These are phyloP conservation scores for Anthoscopus minutus DNA, from an alignment of 2,113 vertebrate species.

Conservation along the genomic window DNA sequence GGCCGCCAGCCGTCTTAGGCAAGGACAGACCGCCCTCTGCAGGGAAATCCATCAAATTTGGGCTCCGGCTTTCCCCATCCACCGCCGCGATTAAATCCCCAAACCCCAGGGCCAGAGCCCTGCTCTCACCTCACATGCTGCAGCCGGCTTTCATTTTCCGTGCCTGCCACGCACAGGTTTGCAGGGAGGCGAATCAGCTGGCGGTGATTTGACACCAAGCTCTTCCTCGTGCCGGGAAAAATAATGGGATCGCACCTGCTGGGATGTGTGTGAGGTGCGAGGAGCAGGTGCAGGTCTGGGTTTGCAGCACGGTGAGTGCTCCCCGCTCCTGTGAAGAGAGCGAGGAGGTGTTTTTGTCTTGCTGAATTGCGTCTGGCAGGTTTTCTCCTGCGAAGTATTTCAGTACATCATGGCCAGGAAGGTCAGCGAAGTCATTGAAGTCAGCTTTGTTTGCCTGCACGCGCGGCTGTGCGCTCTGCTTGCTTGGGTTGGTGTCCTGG, in stretches of 20 bases:
- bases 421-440: background rate
- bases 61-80: background rate
- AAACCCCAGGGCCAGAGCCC: no score
- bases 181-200: rapidly evolving
- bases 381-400: rapidly evolving
- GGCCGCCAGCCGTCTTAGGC: rapidly evolving
- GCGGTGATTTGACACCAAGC: rapidly evolving
- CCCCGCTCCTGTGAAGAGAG: rapidly evolving
- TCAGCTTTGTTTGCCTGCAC: rapidly evolving
- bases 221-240: background rate
- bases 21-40: background rate
- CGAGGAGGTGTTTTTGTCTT: background rate
- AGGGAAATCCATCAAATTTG: background rate
- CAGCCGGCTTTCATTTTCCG: background rate
- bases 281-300: background rate
- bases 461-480: rapidly evolving
- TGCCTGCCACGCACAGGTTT: rapidly evolving
- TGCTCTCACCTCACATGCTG: rapidly evolving
- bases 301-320: rapidly evolving
- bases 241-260: rapidly evolving
- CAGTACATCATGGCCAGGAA: rapidly evolving
- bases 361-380: background rate
- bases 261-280: rapidly evolving
- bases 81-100: rapidly evolving
- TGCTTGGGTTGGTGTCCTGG: rapidly evolving